These are phyloP conservation scores for Colletes gigas DNA, from an alignment of 1,140 invertebrate species.

Conservation along the genomic window DNA sequence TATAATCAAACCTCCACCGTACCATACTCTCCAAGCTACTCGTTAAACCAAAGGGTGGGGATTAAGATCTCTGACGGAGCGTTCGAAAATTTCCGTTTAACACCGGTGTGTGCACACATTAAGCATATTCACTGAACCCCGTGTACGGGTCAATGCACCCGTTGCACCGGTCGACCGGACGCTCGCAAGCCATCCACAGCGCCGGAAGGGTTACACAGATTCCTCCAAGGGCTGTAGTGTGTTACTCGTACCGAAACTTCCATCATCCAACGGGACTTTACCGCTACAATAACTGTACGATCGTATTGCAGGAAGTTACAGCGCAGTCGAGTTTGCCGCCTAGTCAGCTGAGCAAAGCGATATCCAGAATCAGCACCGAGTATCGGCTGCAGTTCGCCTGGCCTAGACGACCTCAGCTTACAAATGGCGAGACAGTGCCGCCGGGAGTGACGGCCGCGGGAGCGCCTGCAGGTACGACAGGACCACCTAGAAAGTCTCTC, in stretches of 20 bases:
- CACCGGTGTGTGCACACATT: too few relatives aligned
- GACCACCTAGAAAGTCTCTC: slow-evolving; percentile 88
- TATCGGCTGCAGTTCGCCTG: slow-evolving; percentile 94
- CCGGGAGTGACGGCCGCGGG: slow-evolving; percentile 75
- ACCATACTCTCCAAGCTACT: too few relatives aligned
- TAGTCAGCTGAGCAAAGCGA: slow-evolving; percentile 86
- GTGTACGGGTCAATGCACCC: too few relatives aligned
- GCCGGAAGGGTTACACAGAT: too few relatives aligned
- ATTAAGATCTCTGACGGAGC: neutral
- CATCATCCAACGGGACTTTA: too few relatives aligned
- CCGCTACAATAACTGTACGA: neutral
- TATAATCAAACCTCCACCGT: too few relatives aligned
- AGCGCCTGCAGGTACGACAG: slow-evolving; percentile 76
- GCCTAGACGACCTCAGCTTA: slow-evolving; percentile 82
- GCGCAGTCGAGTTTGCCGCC: slow-evolving; percentile 77
- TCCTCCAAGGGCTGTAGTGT: neutral
- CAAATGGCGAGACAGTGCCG: slow-evolving; percentile 83
- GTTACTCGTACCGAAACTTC: too few relatives aligned
- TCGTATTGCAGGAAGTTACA: slow-evolving; percentile 76
- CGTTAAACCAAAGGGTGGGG: neutral
- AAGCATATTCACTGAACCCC: too few relatives aligned
- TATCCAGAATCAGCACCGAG: slow-evolving; percentile 90
- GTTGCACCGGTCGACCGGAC: too few relatives aligned
- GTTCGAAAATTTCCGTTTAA: too few relatives aligned
- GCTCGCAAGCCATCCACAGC: too few relatives aligned